These are phyloP conservation scores for Bos javanicus DNA, from an alignment of 2,113 vertebrate genomes.

Conservation along the genomic window DNA sequence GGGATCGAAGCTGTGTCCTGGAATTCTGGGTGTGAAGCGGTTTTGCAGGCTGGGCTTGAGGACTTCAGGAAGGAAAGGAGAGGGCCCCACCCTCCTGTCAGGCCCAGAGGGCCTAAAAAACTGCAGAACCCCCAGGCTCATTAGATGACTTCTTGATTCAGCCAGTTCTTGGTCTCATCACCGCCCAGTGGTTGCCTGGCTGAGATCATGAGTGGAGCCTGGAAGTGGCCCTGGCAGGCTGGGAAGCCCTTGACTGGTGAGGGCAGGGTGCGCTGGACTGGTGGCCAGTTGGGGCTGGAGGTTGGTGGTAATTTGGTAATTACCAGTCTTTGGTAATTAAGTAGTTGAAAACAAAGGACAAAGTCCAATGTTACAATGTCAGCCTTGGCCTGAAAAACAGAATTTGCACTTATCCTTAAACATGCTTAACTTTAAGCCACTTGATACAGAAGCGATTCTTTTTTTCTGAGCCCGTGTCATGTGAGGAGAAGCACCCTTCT, in stretches of 20 bases:
- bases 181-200: not conserved
- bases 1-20: not conserved
- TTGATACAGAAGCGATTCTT: slow-evolving; percentile 35
- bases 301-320: not conserved
- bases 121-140: not conserved
- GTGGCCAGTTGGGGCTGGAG: slow-evolving; percentile 56
- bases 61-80: not conserved
- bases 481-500: not conserved
- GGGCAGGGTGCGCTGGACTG: not conserved
- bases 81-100: not conserved
- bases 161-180: not conserved
- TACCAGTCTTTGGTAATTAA: not conserved
- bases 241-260: not conserved
- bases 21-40: not conserved
- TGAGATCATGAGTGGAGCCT: not conserved
- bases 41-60: not conserved
- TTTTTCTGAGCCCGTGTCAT: too few relatives aligned
- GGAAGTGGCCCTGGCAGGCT: not conserved
- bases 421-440: slow-evolving; percentile 77
- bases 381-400: slow-evolving; percentile 76
- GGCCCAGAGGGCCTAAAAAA: not conserved
- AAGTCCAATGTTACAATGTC: not conserved
- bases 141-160: not conserved
- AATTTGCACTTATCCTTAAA: slow-evolving; percentile 72
- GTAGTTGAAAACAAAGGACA: not conserved